Conservation (phyloP, 2,888 invertebrate species). For the Tenthredo amoena region DNA sequence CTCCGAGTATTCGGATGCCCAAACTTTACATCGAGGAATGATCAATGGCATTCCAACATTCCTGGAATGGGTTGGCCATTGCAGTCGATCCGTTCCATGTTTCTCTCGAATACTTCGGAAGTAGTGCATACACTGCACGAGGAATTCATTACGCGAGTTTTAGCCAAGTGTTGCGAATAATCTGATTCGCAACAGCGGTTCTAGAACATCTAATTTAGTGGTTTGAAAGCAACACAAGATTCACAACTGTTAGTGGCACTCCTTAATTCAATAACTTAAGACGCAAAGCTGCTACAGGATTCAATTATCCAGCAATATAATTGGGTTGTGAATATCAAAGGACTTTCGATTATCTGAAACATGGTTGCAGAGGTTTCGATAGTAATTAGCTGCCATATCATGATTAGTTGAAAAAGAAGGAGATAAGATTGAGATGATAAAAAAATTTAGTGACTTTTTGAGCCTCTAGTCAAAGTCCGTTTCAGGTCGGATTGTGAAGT, state of each 20-base stretch:
- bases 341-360: neutral
- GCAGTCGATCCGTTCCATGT: slow-evolving; percentile 24
- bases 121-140: neutral
- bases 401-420: neutral
- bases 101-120: slow-evolving; percentile 21
- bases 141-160: slow-evolving; percentile 42
- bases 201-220: slow-evolving; percentile 5
- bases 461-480: neutral
- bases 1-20: neutral
- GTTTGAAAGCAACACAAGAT: slow-evolving; percentile 29
- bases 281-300: neutral
- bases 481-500: neutral
- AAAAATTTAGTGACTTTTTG: neutral
- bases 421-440: neutral
- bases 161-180: slow-evolving; percentile 29
- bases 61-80: slow-evolving; percentile 18
- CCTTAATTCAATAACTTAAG: slow-evolving; percentile 24
- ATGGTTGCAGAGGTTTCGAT: neutral
- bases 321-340: neutral
- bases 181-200: slow-evolving; percentile 21
- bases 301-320: slow-evolving; percentile 4
- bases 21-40: slow-evolving; percentile 37
- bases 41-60: slow-evolving; percentile 40
- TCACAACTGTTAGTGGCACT: slow-evolving; percentile 21
- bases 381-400: neutral